phyloP scores from a whole-genome alignment of 2,113 vertebrate species.

The Petrocephalus zakoni region DNA sequence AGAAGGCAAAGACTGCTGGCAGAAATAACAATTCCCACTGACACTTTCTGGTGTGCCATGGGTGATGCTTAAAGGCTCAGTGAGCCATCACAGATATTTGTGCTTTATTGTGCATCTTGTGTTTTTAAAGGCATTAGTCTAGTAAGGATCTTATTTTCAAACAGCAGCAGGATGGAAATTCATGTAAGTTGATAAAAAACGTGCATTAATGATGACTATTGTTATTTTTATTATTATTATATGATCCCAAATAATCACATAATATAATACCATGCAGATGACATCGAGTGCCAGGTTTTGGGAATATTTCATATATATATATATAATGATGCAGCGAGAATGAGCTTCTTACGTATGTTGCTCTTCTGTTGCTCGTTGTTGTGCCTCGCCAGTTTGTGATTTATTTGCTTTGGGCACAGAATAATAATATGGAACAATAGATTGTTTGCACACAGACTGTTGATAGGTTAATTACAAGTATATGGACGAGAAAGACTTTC shows the following conservation, averaged over 20 bases:
- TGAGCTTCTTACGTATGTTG: background rate
- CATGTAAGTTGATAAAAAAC: background rate
- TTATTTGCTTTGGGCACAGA: background rate
- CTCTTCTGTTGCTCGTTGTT: background rate
- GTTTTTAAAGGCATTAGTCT: background rate
- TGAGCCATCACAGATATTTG: background rate
- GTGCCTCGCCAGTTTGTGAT: background rate
- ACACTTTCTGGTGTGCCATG: conserved; percentile 6
- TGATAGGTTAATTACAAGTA: background rate
- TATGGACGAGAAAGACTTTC: background rate
- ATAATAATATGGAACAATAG: background rate
- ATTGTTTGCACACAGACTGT: background rate
- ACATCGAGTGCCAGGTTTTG: too few species aligned
- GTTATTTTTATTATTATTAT: background rate
- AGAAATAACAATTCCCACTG: background rate
- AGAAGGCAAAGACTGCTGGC: background rate
- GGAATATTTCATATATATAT: too few species aligned
- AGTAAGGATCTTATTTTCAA: background rate
- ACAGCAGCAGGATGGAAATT: background rate
- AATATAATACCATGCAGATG: background rate
- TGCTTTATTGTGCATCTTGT: background rate
- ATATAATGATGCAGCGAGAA: background rate
- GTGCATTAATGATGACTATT: background rate
- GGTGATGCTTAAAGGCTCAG: background rate
- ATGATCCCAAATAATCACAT: background rate